These are phyloP conservation scores for Pogonognathellus flavescens DNA, from an alignment of 1,140 invertebrate genomes.

Conservation along the genomic window DNA sequence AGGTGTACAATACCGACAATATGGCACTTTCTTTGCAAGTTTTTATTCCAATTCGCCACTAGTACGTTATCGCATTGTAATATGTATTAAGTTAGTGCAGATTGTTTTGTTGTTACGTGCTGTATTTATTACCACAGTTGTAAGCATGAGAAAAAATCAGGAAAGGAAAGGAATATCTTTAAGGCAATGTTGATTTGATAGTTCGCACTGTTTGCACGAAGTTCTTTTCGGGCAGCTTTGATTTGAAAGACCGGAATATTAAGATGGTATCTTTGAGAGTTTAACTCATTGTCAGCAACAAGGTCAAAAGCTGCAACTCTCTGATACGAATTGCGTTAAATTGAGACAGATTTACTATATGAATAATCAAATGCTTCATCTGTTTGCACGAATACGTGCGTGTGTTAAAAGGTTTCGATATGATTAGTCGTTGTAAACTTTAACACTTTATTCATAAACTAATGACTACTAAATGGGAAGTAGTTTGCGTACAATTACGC, in stretches of 20 bases:
- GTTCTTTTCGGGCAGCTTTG: too few species aligned
- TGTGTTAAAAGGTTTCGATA: not conserved
- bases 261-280: too few species aligned
- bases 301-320: not conserved
- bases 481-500: not conserved
- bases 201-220: too few species aligned
- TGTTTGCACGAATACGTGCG: constrained; percentile 12
- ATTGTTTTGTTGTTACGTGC: too few species aligned
- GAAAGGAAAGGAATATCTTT: too few species aligned
- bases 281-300: not conserved
- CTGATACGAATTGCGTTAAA: not conserved
- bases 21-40: not conserved
- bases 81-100: too few species aligned
- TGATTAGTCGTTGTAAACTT: not conserved
- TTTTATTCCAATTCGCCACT: not conserved
- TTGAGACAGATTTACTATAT: constrained; percentile 7
- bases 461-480: not conserved
- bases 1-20: constrained; percentile 13
- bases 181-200: too few species aligned
- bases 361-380: constrained; percentile 23
- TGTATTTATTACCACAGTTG: too few species aligned
- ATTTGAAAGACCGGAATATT: too few species aligned
- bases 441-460: not conserved
- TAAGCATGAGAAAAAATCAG: too few species aligned
- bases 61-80: too few species aligned